Percentiles rank a stretch among this genome's conserved stretches.
Evolutionary conservation across 1,140 invertebrate species (phyloP).

Genomic region (Onthophagus taurus): DNA sequence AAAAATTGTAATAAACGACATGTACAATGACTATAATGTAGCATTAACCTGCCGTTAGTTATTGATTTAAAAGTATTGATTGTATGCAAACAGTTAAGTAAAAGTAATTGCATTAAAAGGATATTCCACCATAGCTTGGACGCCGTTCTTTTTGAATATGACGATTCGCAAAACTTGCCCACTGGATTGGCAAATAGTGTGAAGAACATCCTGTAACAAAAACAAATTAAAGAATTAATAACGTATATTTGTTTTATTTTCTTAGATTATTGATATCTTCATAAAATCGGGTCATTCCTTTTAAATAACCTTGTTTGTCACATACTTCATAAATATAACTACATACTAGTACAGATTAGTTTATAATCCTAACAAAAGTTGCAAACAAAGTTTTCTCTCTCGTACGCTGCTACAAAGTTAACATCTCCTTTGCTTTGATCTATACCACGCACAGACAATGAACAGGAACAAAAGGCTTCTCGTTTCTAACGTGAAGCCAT

Average conservation of each 20-base stretch:
- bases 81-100: neutral
- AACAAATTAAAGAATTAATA: neutral
- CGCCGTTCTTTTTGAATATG: constrained; percentile 97
- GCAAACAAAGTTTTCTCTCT: no score
- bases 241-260: neutral
- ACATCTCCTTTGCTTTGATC: no score
- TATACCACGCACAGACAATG: no score
- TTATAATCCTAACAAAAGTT: neutral
- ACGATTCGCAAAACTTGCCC: constrained; percentile 96
- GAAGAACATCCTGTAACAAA: constrained; percentile 87
- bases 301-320: neutral
- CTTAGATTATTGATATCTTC: neutral
- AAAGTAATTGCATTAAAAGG: constrained; percentile 49
- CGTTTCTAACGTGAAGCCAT: no score
- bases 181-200: constrained; percentile 90
- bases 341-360: neutral
- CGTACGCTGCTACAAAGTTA: no score
- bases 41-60: neutral
- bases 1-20: neutral
- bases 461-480: no score
- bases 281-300: neutral
- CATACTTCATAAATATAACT: neutral
- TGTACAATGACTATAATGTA: neutral
- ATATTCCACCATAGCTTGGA: constrained; percentile 99
- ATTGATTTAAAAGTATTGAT: neutral